These are phyloP conservation scores for Heliconius sara DNA, from an alignment of 2,888 invertebrate genomes.

Conservation along the genomic window DNA sequence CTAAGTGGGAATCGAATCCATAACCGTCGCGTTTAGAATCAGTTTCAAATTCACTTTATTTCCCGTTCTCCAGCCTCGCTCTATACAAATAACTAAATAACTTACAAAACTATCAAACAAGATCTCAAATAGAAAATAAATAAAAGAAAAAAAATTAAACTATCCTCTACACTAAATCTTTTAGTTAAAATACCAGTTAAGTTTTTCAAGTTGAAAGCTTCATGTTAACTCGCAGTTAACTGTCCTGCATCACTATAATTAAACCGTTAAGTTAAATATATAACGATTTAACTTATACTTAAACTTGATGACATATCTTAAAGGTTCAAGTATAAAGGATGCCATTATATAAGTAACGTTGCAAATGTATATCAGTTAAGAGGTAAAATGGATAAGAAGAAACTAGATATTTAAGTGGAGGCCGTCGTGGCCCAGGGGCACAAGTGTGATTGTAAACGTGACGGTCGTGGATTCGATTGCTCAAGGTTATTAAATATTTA, in stretches of 20 bases:
- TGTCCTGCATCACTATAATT: slow-evolving; percentile 16
- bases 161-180: slow-evolving; percentile 7
- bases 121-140: slow-evolving; percentile 1
- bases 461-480: background rate
- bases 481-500: background rate
- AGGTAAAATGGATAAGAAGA: background rate
- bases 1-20: too few species aligned
- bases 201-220: slow-evolving; percentile 14
- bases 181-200: slow-evolving; percentile 16
- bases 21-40: too few species aligned
- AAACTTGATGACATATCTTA: slow-evolving; percentile 16
- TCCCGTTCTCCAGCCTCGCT: background rate
- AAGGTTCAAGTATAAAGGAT: background rate
- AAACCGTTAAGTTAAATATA: slow-evolving; percentile 17
- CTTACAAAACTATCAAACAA: background rate
- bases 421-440: too few species aligned
- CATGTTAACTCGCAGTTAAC: slow-evolving; percentile 17
- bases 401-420: background rate
- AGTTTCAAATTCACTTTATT: too few species aligned
- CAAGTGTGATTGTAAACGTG: too few species aligned
- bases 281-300: slow-evolving; percentile 1
- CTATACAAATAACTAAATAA: background rate
- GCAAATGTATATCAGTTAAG: background rate
- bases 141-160: background rate
- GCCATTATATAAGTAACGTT: background rate